phyloP scores from a whole-genome alignment of 2,113 vertebrate species.

The Poeciliopsis retropinna region DNA sequence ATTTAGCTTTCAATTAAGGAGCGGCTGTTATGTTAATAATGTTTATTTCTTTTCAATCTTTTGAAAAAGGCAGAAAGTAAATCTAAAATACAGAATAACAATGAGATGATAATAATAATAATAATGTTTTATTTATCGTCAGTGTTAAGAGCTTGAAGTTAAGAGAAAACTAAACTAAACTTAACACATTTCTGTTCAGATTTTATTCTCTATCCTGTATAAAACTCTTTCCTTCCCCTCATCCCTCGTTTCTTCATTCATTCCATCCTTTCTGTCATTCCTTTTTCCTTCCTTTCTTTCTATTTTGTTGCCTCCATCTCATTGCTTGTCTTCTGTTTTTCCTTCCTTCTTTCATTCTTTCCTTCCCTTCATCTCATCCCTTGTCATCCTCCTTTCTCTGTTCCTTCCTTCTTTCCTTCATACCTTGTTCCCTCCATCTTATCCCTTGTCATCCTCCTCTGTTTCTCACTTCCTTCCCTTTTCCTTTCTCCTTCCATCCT shows the following conservation, averaged over 20 bases:
- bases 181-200: not conserved
- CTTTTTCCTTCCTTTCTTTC: no score
- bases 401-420: not conserved
- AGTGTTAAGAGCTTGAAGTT: no score
- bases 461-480: not conserved
- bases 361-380: no score
- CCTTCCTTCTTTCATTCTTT: no score
- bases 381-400: not conserved
- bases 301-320: no score
- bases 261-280: no score
- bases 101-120: no score
- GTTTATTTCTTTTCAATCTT: not conserved
- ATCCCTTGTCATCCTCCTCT: no score
- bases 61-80: not conserved
- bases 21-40: not conserved
- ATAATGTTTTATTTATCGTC: not conserved
- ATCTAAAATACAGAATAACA: not conserved
- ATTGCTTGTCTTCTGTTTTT: no score
- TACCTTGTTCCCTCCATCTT: no score
- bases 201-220: not conserved
- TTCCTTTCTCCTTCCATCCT: not conserved
- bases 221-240: not conserved
- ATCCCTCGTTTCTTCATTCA: no score
- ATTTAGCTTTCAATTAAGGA: no score
- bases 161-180: not conserved